Evolutionary conservation across 2,888 invertebrate species (phyloP).

Genomic region (Luperina testacea): DNA sequence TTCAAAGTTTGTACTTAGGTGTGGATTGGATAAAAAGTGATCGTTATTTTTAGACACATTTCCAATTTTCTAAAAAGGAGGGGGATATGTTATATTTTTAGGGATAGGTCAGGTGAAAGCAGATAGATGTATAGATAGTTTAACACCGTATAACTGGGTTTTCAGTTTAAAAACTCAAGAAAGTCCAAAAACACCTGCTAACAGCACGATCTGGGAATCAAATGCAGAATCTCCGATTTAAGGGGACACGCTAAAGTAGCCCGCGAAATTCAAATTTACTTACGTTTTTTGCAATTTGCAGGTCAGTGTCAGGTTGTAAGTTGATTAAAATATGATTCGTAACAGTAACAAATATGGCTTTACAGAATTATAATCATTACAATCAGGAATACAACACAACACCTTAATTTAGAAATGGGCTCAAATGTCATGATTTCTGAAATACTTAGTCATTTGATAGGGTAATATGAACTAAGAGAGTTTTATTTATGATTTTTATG

Average conservation of each 20-base stretch:
- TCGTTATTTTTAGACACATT: not conserved
- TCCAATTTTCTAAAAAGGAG: not conserved
- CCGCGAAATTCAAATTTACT: not conserved
- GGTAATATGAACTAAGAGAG: not conserved
- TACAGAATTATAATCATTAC: no score
- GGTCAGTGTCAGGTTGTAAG: not conserved
- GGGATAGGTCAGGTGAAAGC: not conserved
- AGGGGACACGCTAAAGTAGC: not conserved
- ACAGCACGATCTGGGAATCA: not conserved
- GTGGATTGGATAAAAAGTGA: not conserved
- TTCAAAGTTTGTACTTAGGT: conserved; percentile 28
- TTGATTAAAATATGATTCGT: not conserved
- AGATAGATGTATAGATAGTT: not conserved
- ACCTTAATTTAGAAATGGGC: not conserved
- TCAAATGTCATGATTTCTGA: not conserved
- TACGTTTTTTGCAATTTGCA: not conserved
- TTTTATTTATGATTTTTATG: not conserved
- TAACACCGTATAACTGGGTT: not conserved
- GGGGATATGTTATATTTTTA: not conserved
- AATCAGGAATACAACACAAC: no score
- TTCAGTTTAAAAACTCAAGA: not conserved
- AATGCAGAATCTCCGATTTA: not conserved
- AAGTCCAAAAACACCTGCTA: not conserved
- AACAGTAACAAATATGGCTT: not conserved
- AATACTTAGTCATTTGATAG: not conserved